Evolutionary conservation across 2,888 invertebrate genomes (phyloP).

Genomic region (Synanthedon vespiformis): DNA sequence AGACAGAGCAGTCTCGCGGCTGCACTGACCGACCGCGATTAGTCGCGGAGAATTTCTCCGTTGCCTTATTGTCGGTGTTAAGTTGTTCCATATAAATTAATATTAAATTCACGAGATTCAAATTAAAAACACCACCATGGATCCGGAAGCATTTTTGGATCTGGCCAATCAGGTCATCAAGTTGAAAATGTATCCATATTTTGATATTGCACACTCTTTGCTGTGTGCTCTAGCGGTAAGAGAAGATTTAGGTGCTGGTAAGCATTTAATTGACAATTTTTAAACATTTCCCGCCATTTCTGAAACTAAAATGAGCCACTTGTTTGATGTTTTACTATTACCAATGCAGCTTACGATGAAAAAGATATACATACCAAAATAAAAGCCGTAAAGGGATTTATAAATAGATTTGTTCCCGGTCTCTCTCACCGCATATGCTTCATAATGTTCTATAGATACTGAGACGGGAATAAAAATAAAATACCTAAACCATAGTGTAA

Average conservation of each 20-base stretch:
- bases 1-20: conserved; percentile 53
- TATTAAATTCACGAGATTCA: conserved; percentile 17
- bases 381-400: not conserved
- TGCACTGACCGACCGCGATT: conserved; percentile 60
- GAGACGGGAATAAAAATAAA: no score
- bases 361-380: not conserved
- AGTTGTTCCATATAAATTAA: conserved; percentile 40
- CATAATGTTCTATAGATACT: not conserved
- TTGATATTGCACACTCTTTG: conserved; percentile 97
- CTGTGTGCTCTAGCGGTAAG: conserved; percentile 94
- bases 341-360: no score
- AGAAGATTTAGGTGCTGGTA: conserved; percentile 94
- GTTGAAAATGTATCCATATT: conserved; percentile 99
- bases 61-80: conserved; percentile 61
- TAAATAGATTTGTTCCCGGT: conserved; percentile 35
- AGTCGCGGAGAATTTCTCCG: conserved; percentile 51
- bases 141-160: conserved; percentile 96
- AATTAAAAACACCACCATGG: conserved; percentile 73
- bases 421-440: conserved; percentile 19
- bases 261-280: conserved; percentile 40
- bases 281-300: conserved; percentile 29
- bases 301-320: no score
- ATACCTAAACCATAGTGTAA: no score
- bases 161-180: conserved; percentile 99
- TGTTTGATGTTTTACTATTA: no score